Evolutionary conservation across 2,888 invertebrate species (phyloP).

Genomic region (Lasioglossum lativentre): DNA sequence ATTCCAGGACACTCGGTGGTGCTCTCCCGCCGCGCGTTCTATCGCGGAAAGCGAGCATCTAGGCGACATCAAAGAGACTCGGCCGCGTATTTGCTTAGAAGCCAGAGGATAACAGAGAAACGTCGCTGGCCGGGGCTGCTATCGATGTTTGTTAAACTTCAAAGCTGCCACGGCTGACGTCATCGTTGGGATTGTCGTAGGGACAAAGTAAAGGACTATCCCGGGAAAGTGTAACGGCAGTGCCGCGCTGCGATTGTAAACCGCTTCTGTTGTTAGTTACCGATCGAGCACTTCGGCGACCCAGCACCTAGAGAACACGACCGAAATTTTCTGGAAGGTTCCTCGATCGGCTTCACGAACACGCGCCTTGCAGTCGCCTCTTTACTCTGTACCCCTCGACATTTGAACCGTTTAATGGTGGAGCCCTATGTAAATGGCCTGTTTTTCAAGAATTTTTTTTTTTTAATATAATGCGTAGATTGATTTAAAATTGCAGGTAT

Average conservation of each 20-base stretch:
- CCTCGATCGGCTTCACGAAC: neutral
- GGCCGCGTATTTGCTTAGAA: slow-evolving; percentile 51
- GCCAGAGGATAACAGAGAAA: slow-evolving; percentile 54
- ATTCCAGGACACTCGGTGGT: slow-evolving; percentile 11
- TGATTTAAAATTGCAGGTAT: too few species aligned
- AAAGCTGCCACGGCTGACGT: slow-evolving; percentile 47
- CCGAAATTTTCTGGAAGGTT: neutral
- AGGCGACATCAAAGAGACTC: slow-evolving; percentile 48
- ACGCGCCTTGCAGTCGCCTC: neutral
- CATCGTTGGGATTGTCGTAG: slow-evolving; percentile 47
- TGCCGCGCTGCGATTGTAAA: slow-evolving; percentile 32
- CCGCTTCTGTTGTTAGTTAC: slow-evolving; percentile 30
- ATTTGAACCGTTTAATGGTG: too few species aligned
- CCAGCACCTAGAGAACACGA: neutral
- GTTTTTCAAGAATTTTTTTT: too few species aligned
- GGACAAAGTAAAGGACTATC: slow-evolving; percentile 51
- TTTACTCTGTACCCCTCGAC: too few species aligned
- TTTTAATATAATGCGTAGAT: too few species aligned
- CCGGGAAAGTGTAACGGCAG: slow-evolving; percentile 34
- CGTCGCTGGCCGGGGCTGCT: slow-evolving; percentile 47
- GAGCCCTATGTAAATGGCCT: too few species aligned
- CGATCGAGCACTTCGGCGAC: neutral
- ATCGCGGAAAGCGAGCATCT: slow-evolving; percentile 29
- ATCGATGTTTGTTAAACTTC: slow-evolving; percentile 62
- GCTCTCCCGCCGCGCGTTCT: slow-evolving; percentile 1